Base-by-base conservation (phyloP, 1,140 invertebrate species). In the Holotrichia oblita region DNA sequence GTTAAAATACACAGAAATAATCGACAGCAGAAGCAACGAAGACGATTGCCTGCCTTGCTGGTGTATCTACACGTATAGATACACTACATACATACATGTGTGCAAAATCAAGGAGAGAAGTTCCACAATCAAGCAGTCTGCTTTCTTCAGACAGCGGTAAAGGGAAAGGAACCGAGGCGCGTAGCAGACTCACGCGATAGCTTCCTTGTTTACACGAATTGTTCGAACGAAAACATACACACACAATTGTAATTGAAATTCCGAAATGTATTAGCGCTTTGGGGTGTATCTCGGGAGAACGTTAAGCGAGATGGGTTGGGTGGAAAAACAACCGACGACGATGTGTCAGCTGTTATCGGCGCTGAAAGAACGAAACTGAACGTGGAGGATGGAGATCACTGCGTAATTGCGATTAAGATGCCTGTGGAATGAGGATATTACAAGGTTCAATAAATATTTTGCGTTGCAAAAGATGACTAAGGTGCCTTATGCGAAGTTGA, bases 201-300 rank as follows among this genome's bases (percentile, higher is more conserved):
- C 44, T 12, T 48, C 44, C 44, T 48, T 48, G 44, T 48, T 48
- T 48, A 48, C 44, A 48, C 2, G 12, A 48, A 48, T 48, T 48
- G 44, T 48, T 48, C 44, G 44, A 48, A 48, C 0, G 44, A 48
- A 48, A 48, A 48, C 44, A 48, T 48, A 48, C 44, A 48, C 44
- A 48, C 44, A 48, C 44, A 48, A 48, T 48, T 48, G 44, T 48
- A 48, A 48, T 48, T 48, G 44, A 48, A 48, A 48, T 48, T 48
- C 44, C 44, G 44, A 48, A 48, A 48, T n/a, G 8, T 48, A 48
- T 48, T 48, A 48, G 44, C 44, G 44, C 44, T 48, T 48, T 48
- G 44, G 44, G 44, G 12, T 48, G 6, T 48, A 48, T 48, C n/a
- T n/a, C 44, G n/a, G 44, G 44, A 48, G 7, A 48, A 48, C 12